phyloP scores from a whole-genome alignment of 2,797 vertebrate species.

The Chelmon rostratus region DNA sequence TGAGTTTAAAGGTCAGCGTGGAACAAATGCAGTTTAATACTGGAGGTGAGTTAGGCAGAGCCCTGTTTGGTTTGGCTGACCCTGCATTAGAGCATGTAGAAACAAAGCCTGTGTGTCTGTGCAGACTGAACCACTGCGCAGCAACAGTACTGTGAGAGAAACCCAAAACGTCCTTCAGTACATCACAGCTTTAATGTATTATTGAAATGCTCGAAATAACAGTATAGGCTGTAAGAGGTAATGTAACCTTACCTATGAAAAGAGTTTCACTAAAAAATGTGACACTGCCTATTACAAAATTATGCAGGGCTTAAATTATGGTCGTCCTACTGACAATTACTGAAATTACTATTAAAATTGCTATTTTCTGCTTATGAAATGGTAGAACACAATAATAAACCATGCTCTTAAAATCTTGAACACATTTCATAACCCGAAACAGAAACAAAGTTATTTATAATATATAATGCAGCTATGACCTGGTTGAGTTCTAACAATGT shows the following conservation, averaged over 20 bases:
- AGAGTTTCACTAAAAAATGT: slow-evolving; percentile 17
- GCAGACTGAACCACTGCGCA: background rate
- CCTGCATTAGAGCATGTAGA: slow-evolving; percentile 6
- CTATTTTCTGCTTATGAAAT: slow-evolving; percentile 6
- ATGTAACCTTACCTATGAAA: background rate
- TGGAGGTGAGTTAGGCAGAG: background rate
- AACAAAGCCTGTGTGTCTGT: slow-evolving; percentile 14
- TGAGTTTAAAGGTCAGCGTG: background rate
- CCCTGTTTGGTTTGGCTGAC: slow-evolving; percentile 15
- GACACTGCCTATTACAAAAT: slow-evolving; percentile 16
- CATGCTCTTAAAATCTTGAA: background rate
- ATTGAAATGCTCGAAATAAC: slow-evolving; percentile 23
- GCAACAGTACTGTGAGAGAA: background rate
- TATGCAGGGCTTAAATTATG: background rate
- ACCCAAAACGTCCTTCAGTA: slow-evolving; percentile 10
- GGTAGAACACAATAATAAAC: background rate
- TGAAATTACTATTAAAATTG: slow-evolving; percentile 9
- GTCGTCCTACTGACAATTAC: background rate
- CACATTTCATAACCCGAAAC: background rate
- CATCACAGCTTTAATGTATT: slow-evolving; percentile 6
- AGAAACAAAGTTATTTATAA: background rate
- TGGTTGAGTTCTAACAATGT: no score
- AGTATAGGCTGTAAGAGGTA: background rate
- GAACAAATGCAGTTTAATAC: background rate
- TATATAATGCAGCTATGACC: background rate